A percentile compares a stretch with the other conserved stretches of the same genome.
Conservation (phyloP, 2,797 vertebrate genomes). For the Parauchenoglanis punctatus region DNA sequence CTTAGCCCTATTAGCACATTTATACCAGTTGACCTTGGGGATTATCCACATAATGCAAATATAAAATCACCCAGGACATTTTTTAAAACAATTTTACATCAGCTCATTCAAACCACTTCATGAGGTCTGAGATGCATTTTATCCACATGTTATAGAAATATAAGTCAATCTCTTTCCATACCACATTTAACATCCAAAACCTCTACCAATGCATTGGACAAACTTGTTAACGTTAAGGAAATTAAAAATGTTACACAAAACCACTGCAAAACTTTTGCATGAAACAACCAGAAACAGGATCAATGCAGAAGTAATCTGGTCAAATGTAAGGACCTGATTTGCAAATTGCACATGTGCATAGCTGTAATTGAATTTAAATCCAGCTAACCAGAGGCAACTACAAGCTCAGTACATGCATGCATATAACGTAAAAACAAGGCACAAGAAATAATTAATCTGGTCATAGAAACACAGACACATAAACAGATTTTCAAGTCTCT, state of each 20-base stretch:
- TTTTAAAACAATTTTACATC: not conserved
- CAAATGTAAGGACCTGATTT: not conserved
- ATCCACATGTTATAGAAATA: not conserved
- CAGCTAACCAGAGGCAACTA: not conserved
- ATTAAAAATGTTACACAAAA: not conserved
- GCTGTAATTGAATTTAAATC: constrained; percentile 14
- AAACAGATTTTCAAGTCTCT: constrained; percentile 1
- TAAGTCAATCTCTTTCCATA: not conserved
- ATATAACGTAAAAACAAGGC: not conserved
- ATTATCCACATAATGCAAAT: not conserved
- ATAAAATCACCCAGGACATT: not conserved
- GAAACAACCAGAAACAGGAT: not conserved
- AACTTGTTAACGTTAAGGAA: not conserved
- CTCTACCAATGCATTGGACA: not conserved
- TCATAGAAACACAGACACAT: not conserved
- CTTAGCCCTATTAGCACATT: not conserved
- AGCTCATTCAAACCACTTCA: not conserved
- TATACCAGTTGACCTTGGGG: not conserved
- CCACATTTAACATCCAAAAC: not conserved
- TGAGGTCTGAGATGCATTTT: not conserved
- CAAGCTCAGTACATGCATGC: not conserved
- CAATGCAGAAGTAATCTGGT: not conserved
- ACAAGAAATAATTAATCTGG: not conserved
- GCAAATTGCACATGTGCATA: constrained; percentile 2
- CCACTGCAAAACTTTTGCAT: not conserved